Evolutionary conservation across 1,140 invertebrate species (phyloP), one percentile per base, ranked within the genome.

Genomic region (Phthorimaea operculella): DNA sequence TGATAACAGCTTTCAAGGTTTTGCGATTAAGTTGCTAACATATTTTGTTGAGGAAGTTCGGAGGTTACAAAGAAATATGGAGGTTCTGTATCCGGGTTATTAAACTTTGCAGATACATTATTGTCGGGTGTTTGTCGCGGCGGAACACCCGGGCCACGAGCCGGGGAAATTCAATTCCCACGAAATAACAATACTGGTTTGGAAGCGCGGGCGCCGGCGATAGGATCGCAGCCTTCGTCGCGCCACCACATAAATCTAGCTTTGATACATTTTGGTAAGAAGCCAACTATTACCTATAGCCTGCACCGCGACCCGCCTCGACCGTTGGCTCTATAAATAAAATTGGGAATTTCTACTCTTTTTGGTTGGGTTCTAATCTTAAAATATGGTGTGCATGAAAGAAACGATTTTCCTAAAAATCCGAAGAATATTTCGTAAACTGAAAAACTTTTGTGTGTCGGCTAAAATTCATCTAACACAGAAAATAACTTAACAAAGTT

Each of bases 261-360:
- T 84, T 79, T 77, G 81, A 83, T 79, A 80, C 71, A 76, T 83
- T 82, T 82, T 82, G 79, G 81, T 84, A 75, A 70, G 59, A 71
- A 74, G 79, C 79, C 81, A 84, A 82, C 64, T 68, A 28, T 28
- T 28, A 61, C 66, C 44, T 47, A 15, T 16, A 17, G 8, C 55
- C 62, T 63, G 69, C 65, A 64, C 55, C 54, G 48, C 57, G 34
- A 54, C 54, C 59, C 55, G 44, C 54, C 21, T 60, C 59, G 52
- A 58, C 33, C 58, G 34, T 59, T 51, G 47, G 48, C 44, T 54
- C 60, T 53, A 57, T 28, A 68, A 68, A 68, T 63, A 65, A 63
- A 60, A 62, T 45, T 63, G 59, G 59, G 21, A 28, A 28, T 28
- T 28, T 28, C 21, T 28, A 4, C 21, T 28, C 21, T 28, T 28